Evolutionary conservation across 2,797 vertebrate species (phyloP).

Genomic region (Schizopygopsis malacanthus): DNA sequence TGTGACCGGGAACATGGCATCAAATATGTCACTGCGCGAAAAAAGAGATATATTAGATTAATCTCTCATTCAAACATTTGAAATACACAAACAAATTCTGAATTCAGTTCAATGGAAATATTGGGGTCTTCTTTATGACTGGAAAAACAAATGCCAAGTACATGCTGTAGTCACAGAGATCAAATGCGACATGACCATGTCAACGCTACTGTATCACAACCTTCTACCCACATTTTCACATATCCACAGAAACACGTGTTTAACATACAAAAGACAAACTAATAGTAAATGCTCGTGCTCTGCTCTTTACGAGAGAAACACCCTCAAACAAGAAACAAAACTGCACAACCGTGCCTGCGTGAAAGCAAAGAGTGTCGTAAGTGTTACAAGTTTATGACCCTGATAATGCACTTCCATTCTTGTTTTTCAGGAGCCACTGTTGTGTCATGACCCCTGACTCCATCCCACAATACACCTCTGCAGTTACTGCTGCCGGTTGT

Average conservation of each 20-base stretch:
- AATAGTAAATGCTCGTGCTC: background rate
- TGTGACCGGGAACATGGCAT: slow-evolving; percentile 97
- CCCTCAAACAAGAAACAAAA: slow-evolving; percentile 18
- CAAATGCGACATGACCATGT: slow-evolving; percentile 38
- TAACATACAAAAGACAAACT: background rate
- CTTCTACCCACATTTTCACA: background rate
- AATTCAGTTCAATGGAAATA: background rate
- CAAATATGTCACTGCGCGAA: slow-evolving; percentile 91
- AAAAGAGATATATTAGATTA: slow-evolving; percentile 16
- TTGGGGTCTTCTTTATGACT: background rate
- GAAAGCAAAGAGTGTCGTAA: background rate
- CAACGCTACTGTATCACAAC: background rate
- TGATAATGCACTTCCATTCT: slow-evolving; percentile 32
- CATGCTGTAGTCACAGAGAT: slow-evolving; percentile 13
- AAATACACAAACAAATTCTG: background rate
- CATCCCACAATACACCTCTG: slow-evolving; percentile 29
- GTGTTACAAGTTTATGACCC: slow-evolving; percentile 38
- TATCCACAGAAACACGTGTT: background rate
- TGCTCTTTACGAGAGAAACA: slow-evolving; percentile 2
- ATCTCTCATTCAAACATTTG: background rate
- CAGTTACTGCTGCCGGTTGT: slow-evolving; percentile 2
- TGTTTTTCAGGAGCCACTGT: slow-evolving; percentile 12
- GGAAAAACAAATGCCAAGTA: background rate
- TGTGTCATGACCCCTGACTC: slow-evolving; percentile 21
- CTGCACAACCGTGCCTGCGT: slow-evolving; percentile 3